Conservation (phyloP, 2,113 vertebrate species). For the Ivindomyrus marchei region DNA sequence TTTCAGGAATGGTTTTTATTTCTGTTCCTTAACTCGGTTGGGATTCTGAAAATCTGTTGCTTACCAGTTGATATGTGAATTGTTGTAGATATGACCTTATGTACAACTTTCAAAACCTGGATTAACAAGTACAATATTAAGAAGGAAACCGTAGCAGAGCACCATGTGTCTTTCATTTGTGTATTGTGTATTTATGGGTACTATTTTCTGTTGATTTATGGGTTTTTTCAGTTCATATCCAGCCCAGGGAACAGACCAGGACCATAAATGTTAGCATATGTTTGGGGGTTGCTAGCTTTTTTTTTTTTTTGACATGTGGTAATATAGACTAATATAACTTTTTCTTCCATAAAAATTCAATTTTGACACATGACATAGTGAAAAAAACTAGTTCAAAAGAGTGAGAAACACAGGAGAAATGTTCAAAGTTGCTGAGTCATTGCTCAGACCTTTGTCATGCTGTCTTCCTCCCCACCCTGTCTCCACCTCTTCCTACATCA, state of each 20-base stretch:
- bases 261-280: not conserved
- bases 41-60: not conserved
- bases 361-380: not conserved
- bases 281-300: not conserved
- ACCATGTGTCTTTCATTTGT: not conserved
- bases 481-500: not conserved
- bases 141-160: not conserved
- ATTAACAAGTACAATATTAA: not conserved
- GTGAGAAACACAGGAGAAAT: not conserved
- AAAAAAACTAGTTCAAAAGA: not conserved
- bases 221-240: not conserved
- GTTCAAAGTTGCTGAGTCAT: constrained; percentile 49
- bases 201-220: not conserved
- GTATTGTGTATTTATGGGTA: not conserved
- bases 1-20: not conserved
- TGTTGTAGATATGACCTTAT: not conserved
- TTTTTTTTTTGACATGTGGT: not conserved
- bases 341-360: not conserved
- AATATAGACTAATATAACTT: not conserved
- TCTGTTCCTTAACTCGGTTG: not conserved
- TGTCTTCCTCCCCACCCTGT: not conserved
- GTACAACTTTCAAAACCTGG: not conserved
- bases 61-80: not conserved
- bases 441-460: not conserved
- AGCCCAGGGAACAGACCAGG: not conserved